Conservation (phyloP, 2,797 vertebrate genomes). For the Hemitrygon akajei region DNA sequence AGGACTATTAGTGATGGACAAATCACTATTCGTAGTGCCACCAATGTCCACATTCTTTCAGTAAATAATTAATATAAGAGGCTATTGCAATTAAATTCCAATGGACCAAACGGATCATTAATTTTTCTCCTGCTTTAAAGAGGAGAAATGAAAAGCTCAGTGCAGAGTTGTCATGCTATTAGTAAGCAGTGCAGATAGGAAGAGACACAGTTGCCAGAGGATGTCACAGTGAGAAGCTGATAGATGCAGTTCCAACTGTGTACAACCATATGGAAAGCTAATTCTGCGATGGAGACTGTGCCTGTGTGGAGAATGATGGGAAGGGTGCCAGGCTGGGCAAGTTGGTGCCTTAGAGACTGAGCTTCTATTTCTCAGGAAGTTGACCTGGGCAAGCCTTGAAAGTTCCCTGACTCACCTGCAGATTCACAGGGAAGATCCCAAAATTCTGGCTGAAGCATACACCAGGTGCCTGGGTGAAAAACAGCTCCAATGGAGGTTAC, state of each 20-base stretch:
- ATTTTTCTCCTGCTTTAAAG: neutral
- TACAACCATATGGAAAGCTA: neutral
- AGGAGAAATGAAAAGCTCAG: neutral
- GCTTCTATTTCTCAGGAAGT: neutral
- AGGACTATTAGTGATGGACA: too few species aligned
- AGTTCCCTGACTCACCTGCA: neutral
- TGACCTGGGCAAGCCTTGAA: neutral
- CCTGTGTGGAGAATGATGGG: neutral
- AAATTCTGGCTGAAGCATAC: neutral
- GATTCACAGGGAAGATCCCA: neutral
- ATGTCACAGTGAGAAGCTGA: neutral
- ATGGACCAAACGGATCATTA: too few species aligned
- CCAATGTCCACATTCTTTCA: too few species aligned
- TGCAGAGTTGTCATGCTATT: neutral
- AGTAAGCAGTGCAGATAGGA: neutral
- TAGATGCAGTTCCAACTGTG: neutral
- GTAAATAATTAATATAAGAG: too few species aligned
- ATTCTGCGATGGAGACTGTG: neutral
- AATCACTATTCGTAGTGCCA: too few species aligned
- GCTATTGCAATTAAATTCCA: too few species aligned
- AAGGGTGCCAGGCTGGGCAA: neutral
- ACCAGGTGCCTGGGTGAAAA: too few species aligned
- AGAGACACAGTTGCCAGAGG: neutral
- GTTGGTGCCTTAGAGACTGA: too few species aligned
- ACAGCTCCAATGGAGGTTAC: too few species aligned